Conservation (phyloP, 1,140 invertebrate genomes). For the Drosophila lini region DNA sequence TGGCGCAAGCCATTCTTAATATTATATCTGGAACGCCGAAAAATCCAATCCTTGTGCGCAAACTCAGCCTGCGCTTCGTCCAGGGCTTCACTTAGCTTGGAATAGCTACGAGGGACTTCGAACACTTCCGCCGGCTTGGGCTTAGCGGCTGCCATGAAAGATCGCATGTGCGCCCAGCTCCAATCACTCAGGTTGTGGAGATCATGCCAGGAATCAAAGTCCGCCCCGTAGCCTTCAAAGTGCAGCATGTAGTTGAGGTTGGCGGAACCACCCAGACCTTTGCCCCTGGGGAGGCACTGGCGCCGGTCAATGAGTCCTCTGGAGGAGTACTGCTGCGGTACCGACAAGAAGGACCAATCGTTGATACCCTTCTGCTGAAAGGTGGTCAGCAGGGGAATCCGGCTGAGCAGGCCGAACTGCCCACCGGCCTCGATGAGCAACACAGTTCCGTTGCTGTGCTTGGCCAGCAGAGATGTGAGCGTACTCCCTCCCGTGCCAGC, state of each 20-base stretch:
- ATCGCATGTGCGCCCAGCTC: constrained; percentile 74
- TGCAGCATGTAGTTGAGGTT: constrained; percentile 89
- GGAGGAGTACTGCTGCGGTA: constrained; percentile 88
- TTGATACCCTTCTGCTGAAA: constrained; percentile 87
- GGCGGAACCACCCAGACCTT: constrained; percentile 89
- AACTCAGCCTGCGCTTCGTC: constrained; percentile 84
- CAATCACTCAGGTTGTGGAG: constrained; percentile 85
- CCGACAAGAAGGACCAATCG: constrained; percentile 88
- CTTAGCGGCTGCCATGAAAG: constrained; percentile 60
- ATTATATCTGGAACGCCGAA: constrained; percentile 86
- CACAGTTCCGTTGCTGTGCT: constrained; percentile 86
- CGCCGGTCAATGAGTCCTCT: constrained; percentile 87
- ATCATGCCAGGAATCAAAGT: constrained; percentile 86
- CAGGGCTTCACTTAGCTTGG: constrained; percentile 85
- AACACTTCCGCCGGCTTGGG: constrained; percentile 46
- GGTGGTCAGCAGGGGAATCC: constrained; percentile 87
- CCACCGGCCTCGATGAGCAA: constrained; percentile 90
- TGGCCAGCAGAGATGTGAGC: constrained; percentile 88
- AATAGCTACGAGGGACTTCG: constrained; percentile 63
- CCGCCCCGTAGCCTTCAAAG: constrained; percentile 86
- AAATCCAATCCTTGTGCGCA: constrained; percentile 82
- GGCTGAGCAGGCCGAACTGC: constrained; percentile 87
- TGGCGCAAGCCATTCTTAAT: constrained; percentile 88
- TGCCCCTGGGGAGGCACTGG: constrained; percentile 88
- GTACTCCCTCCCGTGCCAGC: constrained; percentile 93